phyloP scores from a whole-genome alignment of 2,888 invertebrate genomes.

The Drepanosiphum platanoidis region DNA sequence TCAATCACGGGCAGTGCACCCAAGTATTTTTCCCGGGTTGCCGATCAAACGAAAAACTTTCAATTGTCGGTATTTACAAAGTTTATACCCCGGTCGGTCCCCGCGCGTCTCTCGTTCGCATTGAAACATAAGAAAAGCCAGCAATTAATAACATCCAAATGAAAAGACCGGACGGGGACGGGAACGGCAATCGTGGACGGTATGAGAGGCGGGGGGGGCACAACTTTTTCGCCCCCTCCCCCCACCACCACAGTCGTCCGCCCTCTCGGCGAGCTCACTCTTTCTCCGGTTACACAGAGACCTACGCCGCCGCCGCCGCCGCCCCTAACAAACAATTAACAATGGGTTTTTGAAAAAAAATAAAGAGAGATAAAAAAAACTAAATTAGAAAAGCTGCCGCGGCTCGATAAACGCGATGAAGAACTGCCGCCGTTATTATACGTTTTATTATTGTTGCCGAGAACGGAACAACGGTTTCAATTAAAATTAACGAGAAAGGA shows the following conservation, averaged over 20 bases:
- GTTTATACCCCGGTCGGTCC: slow-evolving; percentile 14
- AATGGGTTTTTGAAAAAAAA: slow-evolving; percentile 56
- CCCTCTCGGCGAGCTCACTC: neutral
- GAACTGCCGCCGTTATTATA: slow-evolving; percentile 45
- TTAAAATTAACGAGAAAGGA: slow-evolving; percentile 58
- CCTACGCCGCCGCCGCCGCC: neutral
- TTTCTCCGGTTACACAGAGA: slow-evolving; percentile 45
- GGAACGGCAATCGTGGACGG: too few relatives aligned
- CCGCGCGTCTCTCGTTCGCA: neutral
- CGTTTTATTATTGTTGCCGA: slow-evolving; percentile 46
- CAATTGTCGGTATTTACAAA: slow-evolving; percentile 57
- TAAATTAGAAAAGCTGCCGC: slow-evolving; percentile 62
- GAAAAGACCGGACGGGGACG: slow-evolving; percentile 28
- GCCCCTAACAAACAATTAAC: slow-evolving; percentile 53
- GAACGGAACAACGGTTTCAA: slow-evolving; percentile 59
- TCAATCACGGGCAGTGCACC: slow-evolving; percentile 52
- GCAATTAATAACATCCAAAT: slow-evolving; percentile 61
- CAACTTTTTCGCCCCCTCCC: slow-evolving; percentile 44
- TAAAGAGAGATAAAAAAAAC: slow-evolving; percentile 62
- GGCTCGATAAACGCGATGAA: slow-evolving; percentile 59
- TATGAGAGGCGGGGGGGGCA: neutral
- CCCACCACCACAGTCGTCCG: too few relatives aligned
- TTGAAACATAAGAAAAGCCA: slow-evolving; percentile 54
- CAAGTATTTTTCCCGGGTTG: slow-evolving; percentile 37
- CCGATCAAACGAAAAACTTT: slow-evolving; percentile 61